phyloP scores from a whole-genome alignment of 2,113 vertebrate species.

The Nothocercus julius region DNA sequence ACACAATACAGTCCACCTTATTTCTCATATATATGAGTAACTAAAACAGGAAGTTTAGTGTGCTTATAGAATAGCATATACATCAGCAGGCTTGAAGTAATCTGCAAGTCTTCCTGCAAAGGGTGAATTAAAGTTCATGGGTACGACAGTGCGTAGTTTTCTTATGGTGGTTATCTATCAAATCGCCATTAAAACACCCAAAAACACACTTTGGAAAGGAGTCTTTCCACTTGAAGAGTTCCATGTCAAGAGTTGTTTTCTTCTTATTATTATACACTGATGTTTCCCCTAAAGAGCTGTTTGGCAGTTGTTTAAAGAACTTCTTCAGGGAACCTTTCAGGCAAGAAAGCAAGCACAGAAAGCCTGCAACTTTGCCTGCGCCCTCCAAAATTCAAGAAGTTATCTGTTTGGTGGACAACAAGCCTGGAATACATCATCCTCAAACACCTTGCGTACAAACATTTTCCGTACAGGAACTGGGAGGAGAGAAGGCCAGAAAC shows the following conservation, averaged over 20 bases:
- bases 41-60: not conserved
- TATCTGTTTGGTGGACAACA: not conserved
- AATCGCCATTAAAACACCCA: rapidly evolving
- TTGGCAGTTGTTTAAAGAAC: not conserved
- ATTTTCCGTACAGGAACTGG: not conserved
- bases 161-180: not conserved
- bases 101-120: not conserved
- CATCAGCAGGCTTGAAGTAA: not conserved
- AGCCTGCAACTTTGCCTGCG: not conserved
- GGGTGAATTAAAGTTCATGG: not conserved
- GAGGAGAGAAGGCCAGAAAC: not conserved
- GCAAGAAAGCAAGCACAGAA: not conserved
- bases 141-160: not conserved
- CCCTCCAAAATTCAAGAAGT: not conserved
- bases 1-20: not conserved
- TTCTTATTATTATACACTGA: no score
- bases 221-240: not conserved
- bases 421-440: not conserved
- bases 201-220: not conserved
- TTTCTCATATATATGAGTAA: not conserved
- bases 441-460: not conserved
- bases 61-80: not conserved
- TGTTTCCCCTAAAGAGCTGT: not conserved
- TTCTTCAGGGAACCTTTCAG: not conserved
- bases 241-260: not conserved